Conservation (phyloP, 2,888 invertebrate genomes). For the Tholera decimalis region DNA sequence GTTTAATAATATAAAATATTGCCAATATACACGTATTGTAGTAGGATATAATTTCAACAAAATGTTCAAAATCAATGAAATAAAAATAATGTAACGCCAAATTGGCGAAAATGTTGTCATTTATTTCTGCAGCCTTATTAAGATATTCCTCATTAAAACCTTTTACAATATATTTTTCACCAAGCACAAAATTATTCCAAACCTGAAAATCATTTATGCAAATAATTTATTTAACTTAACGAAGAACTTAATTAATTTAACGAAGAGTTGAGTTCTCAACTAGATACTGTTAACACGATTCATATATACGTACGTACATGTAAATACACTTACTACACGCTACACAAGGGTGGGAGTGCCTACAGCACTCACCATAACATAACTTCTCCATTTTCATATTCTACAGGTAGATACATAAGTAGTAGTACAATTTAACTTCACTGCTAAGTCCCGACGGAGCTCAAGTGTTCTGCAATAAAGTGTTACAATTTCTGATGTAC, state of each 20-base stretch:
- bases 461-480: slow-evolving; percentile 41
- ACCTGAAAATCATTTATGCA: background rate
- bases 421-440: slow-evolving; percentile 22
- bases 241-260: too few relatives aligned
- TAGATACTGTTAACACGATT: background rate
- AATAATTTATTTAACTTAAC: background rate
- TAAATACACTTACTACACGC: background rate
- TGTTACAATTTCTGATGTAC: slow-evolving; percentile 29
- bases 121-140: slow-evolving; percentile 35
- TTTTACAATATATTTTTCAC: background rate
- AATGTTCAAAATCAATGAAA: slow-evolving; percentile 82
- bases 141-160: background rate
- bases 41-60: slow-evolving; percentile 78
- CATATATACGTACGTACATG: background rate
- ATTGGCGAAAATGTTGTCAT: slow-evolving; percentile 75
- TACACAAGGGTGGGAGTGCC: background rate
- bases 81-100: slow-evolving; percentile 77
- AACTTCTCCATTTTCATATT: slow-evolving; percentile 19
- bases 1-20: slow-evolving; percentile 70
- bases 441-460: background rate
- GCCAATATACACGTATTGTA: slow-evolving; percentile 79
- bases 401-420: slow-evolving; percentile 6
- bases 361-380: slow-evolving; percentile 5
- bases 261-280: too few relatives aligned
- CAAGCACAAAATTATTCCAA: background rate